These are phyloP conservation scores for Diadema setosum DNA, from an alignment of 35 echinoderm and acorn worm species.

Conservation along the genomic window DNA sequence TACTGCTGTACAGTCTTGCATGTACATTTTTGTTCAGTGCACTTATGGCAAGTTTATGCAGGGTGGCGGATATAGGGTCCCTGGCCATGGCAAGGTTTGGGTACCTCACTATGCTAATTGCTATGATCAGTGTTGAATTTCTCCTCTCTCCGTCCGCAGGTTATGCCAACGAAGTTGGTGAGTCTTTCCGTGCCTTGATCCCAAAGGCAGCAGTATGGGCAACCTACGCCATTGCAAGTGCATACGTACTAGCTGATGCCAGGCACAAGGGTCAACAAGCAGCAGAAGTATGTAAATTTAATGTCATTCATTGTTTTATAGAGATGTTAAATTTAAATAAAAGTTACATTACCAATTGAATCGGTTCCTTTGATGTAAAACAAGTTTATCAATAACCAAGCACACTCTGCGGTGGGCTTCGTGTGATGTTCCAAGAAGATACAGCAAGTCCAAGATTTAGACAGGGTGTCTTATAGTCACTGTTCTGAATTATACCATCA, in stretches of 20 bases:
- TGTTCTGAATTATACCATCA: too few species aligned
- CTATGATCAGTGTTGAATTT: not conserved
- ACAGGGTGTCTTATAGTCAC: too few species aligned
- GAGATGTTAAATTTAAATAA: not conserved
- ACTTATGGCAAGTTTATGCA: not conserved
- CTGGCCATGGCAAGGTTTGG: not conserved
- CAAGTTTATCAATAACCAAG: too few species aligned
- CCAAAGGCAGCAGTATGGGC: slow-evolving; percentile 17
- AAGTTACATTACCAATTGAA: too few species aligned
- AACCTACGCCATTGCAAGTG: slow-evolving; percentile 38
- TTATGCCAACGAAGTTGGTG: slow-evolving; percentile 69
- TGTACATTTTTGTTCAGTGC: not conserved
- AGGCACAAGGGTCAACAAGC: slow-evolving; percentile 33
- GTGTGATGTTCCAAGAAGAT: too few species aligned
- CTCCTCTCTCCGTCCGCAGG: slow-evolving; percentile 14
- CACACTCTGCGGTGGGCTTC: too few species aligned
- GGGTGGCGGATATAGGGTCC: not conserved
- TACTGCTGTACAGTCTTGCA: too few species aligned
- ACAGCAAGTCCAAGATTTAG: too few species aligned
- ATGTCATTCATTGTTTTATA: not conserved
- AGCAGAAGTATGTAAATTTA: not conserved
- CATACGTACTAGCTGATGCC: slow-evolving; percentile 45
- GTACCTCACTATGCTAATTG: not conserved
- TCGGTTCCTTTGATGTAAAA: too few species aligned
- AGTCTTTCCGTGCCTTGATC: slow-evolving; percentile 40